These are phyloP conservation scores for Anas flavirostris DNA, from an alignment of 2,797 vertebrate species.

Conservation along the genomic window DNA sequence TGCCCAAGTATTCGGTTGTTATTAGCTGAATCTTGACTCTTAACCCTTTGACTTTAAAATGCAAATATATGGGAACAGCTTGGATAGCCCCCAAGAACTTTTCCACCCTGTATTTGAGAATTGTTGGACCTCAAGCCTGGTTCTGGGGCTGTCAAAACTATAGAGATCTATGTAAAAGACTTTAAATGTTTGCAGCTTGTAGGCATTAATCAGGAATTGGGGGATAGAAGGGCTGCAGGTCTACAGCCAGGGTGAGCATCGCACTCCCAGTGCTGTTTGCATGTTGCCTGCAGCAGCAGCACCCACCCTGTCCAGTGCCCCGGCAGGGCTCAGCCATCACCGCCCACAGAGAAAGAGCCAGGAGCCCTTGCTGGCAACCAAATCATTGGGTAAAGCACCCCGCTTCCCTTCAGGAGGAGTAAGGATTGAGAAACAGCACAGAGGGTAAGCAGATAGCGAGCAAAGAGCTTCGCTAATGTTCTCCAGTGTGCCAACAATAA, in stretches of 20 bases:
- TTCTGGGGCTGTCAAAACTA: not conserved
- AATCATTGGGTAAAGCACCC: not conserved
- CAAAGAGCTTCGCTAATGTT: not conserved
- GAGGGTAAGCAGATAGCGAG: conserved; percentile 35
- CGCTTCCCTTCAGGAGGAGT: conserved; percentile 20
- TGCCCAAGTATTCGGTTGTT: not conserved
- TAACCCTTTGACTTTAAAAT: not conserved
- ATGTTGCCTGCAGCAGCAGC: not conserved
- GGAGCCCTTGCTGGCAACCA: not conserved
- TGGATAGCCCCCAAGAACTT: not conserved
- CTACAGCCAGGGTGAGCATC: not conserved
- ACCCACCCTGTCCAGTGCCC: not conserved
- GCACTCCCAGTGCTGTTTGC: rapidly evolving
- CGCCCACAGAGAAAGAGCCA: not conserved
- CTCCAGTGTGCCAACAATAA: conserved; percentile 3
- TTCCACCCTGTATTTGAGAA: not conserved
- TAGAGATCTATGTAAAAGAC: not conserved
- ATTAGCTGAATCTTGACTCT: not conserved
- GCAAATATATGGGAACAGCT: not conserved
- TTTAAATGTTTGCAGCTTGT: not conserved
- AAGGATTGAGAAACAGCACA: conserved; percentile 40
- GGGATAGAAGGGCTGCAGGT: not conserved
- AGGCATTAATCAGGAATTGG: not conserved
- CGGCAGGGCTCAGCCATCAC: not conserved
- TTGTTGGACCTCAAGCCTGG: rapidly evolving